These are phyloP conservation scores for Deilephila porcellus DNA, from an alignment of 2,888 invertebrate species.

Conservation along the genomic window DNA sequence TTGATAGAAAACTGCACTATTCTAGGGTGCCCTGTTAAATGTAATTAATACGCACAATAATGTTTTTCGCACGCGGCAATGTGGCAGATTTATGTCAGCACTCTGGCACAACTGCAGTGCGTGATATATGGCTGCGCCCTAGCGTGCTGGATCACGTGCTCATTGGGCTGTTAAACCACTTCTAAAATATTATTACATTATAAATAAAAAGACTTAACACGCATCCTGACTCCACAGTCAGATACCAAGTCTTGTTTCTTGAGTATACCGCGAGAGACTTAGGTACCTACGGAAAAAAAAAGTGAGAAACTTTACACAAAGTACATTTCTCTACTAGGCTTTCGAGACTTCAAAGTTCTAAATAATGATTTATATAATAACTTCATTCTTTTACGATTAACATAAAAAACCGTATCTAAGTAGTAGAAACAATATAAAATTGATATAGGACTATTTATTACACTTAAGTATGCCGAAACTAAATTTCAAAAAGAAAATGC, in stretches of 20 bases:
- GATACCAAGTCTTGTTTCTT: too few relatives aligned
- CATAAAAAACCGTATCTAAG: too few relatives aligned
- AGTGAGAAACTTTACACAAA: too few relatives aligned
- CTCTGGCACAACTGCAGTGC: slow-evolving; percentile 24
- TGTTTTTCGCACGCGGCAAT: slow-evolving; percentile 4
- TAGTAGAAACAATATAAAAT: too few relatives aligned
- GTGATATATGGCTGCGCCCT: not conserved
- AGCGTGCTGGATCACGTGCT: not conserved
- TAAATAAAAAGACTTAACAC: not conserved
- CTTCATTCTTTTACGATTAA: too few relatives aligned
- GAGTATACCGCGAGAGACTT: too few relatives aligned
- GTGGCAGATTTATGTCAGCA: slow-evolving; percentile 28
- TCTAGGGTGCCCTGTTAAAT: not conserved
- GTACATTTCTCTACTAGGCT: too few relatives aligned
- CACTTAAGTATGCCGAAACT: not conserved
- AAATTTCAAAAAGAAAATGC: not conserved
- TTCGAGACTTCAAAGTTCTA: too few relatives aligned
- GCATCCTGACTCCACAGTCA: too few relatives aligned
- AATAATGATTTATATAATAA: too few relatives aligned
- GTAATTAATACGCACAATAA: slow-evolving; percentile 3
- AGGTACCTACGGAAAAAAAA: too few relatives aligned
- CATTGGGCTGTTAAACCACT: not conserved
- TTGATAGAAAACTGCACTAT: too few relatives aligned
- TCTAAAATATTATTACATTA: not conserved
- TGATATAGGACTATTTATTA: not conserved